A percentile compares a stretch with the other conserved stretches of the same genome.
Conservation (phyloP, 2,888 invertebrate genomes). For the Litoditis marina region DNA sequence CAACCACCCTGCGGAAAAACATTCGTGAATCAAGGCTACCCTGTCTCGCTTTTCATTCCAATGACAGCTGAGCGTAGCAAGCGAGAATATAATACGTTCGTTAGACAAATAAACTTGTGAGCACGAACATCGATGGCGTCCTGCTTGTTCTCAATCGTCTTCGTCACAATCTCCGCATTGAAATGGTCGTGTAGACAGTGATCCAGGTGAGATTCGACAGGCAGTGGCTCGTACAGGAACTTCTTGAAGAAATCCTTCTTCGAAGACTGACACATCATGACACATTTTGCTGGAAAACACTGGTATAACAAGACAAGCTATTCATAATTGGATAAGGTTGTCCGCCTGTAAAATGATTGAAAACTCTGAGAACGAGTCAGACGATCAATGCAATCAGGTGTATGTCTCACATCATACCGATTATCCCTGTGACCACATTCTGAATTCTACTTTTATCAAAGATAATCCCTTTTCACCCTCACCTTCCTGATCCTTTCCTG, state of each 20-base stretch:
- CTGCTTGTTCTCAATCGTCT: slow-evolving; percentile 99
- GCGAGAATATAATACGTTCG: too few species aligned
- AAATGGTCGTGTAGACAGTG: slow-evolving; percentile 97
- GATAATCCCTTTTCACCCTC: too few species aligned
- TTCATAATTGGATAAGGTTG: not conserved
- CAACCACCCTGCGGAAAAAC: too few species aligned
- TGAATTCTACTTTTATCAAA: too few species aligned
- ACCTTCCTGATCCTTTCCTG: slow-evolving; percentile 84
- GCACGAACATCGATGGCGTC: slow-evolving; percentile 84
- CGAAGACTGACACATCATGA: slow-evolving; percentile 91
- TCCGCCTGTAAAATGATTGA: not conserved
- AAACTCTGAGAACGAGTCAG: not conserved
- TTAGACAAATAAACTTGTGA: too few species aligned
- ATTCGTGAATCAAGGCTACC: too few species aligned
- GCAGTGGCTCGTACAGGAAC: slow-evolving; percentile 90
- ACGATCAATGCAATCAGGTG: too few species aligned
- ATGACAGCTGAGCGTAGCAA: too few species aligned
- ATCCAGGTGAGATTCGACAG: slow-evolving; percentile 95
- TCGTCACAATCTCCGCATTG: slow-evolving; percentile 98
- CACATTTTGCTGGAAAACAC: slow-evolving; percentile 71
- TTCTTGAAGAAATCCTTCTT: slow-evolving; percentile 99
- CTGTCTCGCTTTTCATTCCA: too few species aligned
- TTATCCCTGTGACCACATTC: too few species aligned
- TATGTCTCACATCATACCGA: too few species aligned
- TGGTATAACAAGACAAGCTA: not conserved